Base-by-base conservation (phyloP, 2,888 invertebrate genomes). In the Coleophora flavipennella region DNA sequence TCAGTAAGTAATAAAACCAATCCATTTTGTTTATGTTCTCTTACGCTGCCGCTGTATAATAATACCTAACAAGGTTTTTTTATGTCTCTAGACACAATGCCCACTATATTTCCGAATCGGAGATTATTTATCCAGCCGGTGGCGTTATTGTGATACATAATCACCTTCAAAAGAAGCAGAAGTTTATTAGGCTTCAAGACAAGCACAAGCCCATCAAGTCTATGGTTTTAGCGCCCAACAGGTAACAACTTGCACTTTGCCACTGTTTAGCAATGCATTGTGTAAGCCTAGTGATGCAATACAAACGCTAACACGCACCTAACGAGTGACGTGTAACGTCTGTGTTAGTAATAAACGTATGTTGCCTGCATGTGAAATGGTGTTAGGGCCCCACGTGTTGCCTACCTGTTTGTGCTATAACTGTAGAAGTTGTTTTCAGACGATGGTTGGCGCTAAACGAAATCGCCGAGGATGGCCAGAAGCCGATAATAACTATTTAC, bases 71-170 rank as follows among this genome's bases (percentile, higher is more conserved):
- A 20, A 20, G 6, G 50, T 67, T 89, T 44, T 37, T 39, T 45
- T n/a, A 39, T 48, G 39, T 42, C 39, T 42, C 26, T 43, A 81
- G 86, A 51, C 90, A 90, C 41, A 94, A 93, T 67, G 90, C 90
- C 6, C 90, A 92, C 61, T 93, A 89, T 56, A 74, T 92, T 40
- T 85, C 88, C 13, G 92, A 92, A 59, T 88, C 91, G 20, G 93
- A 94, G 60, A 87, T 94, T 31, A 80, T 94, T 36, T 94, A 94
- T 69, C 92, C 93, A 0, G 92, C 92, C 26, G 94, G 94, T 38
- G 90, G 91, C 37, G 91, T 91, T 1, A 74, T 95, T 36, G 88
- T 90, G 1, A 83, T 94, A 43, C 93, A 95, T 55, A 91, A 94
- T 63, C 89, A 89, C 63, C 80, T 87, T 7, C 87, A 89, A 53